Conservation (phyloP, 2,113 vertebrate species). For the Rana temporaria region DNA sequence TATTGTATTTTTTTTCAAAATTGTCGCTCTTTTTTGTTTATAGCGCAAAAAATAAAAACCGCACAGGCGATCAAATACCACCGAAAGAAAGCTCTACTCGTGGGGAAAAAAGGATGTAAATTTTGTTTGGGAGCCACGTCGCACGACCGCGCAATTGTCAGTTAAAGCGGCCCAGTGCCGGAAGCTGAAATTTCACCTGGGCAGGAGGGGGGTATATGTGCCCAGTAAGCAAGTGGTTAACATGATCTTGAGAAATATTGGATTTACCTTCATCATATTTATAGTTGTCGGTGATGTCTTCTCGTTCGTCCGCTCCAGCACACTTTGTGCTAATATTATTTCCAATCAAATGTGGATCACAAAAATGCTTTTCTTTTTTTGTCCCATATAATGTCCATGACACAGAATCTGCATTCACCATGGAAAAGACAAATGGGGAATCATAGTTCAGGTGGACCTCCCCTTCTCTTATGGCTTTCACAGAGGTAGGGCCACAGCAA, state of each 20-base stretch:
- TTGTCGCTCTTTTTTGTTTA: too few relatives aligned
- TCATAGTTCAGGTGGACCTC: constrained; percentile 66
- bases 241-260: background rate
- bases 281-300: constrained; percentile 69
- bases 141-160: too few relatives aligned
- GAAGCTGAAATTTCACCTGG: too few relatives aligned
- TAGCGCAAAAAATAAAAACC: too few relatives aligned
- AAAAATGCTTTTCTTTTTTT: constrained; percentile 64
- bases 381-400: constrained; percentile 70
- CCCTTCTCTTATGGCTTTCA: constrained; percentile 69
- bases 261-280: constrained; percentile 71
- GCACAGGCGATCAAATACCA: too few relatives aligned
- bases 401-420: constrained; percentile 76
- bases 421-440: constrained; percentile 67
- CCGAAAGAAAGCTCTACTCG: too few relatives aligned
- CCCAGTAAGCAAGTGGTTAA: too few relatives aligned
- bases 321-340: constrained; percentile 71
- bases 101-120: too few relatives aligned
- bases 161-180: too few relatives aligned
- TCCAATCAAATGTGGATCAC: constrained; percentile 60
- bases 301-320: constrained; percentile 61
- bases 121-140: too few relatives aligned
- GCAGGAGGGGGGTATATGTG: too few relatives aligned
- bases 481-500: constrained; percentile 69
- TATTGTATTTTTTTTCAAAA: too few relatives aligned